Evolutionary conservation across 2,888 invertebrate genomes (phyloP), one percentile per base, ranked within the genome.

Genomic region (Dorcus parallelipipedus): DNA sequence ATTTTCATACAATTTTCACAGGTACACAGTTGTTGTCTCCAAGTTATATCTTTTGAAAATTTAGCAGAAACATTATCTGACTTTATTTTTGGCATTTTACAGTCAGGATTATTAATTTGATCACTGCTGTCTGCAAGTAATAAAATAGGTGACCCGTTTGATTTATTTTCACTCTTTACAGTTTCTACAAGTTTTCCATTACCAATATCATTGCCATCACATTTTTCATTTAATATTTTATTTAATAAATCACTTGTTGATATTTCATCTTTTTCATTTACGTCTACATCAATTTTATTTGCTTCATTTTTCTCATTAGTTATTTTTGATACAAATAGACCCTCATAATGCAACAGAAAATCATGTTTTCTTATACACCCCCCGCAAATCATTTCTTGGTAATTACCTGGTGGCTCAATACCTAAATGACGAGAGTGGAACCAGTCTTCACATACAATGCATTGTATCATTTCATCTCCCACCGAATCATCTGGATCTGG

Each of bases 401-500:
- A 92, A 47, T 84, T 82, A 33, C 82, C 83, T 7, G 82, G 77
- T 48, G 84, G 80, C 43, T 75, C 72, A 3, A 83, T 80, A 60
- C 86, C 86, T 62, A 93, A 79, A 76, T 93, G 93, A 67, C 88
- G 78, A 26, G 89, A 84, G 80, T 99, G 99, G 70, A 88, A 93
- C 99, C 99, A 99, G 77, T 99, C 98, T 76, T 99, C 99, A 77
- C 99, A 99, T 54, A 97, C 81, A 47, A 92, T 83, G 73, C 99
- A 99, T 74, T 99, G 98, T 50, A 97, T 86, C 97, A 98, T 98
- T 69, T 93, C 91, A 79, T 96, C 96, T 54, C 90, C 89, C 40
- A 84, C 78, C 3, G 84, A 82, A 72, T 88, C 86, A 8, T 96
- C 95, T 0, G 91, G 90, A 79, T 98, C 97, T 9, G 98, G 98